Base-by-base conservation (phyloP, 2,888 invertebrate species). In the Andrena flavipes region DNA sequence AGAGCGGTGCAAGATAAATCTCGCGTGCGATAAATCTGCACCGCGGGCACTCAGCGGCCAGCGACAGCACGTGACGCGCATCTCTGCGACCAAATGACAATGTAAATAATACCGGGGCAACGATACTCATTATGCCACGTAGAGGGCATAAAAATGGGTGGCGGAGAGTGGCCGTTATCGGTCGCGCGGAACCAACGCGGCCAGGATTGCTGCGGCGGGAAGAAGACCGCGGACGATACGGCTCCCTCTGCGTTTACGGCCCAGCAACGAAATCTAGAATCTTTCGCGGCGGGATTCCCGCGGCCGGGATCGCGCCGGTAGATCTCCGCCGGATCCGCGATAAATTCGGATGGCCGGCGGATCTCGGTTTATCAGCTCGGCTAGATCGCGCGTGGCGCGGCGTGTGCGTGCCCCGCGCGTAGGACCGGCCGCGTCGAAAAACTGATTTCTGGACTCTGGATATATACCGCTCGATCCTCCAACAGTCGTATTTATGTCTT, bases 401-500 rank as follows among this genome's bases (percentile, higher is more conserved):
- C n/a, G 60, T 30, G 79, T 63, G 56, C 48, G 60, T 7, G 3
- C 20, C 63, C 42, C n/a, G 56, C 64, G 54, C 48, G 51, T 64
- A 13, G 76, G 33, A 68, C 67, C 77, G 72, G 69, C 70, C 63
- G 29, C 42, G 56, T 80, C 80, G 76, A 86, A 80, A 86, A 87
- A 86, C 82, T 76, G 88, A 84, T 87, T 80, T 82, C 86, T 79
- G 60, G 69, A 59, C 26, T 23, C 64, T 42, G 76, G 33, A 68
- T 63, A 16, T 42, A 16, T 42, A 42, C 49, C 56, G 68, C 69
- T 54, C 56, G 80, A 76, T 49, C 72, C 71, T 13, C 67, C 65
- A 74, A 62, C 74, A 48, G 51, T 65, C 74, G 84, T 85, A 85
- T 85, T 84, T 84, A 84, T 85, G 84, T 84, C 84, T 84, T 84